A percentile compares a stretch with the other conserved stretches of the same genome.
These are phyloP conservation scores for Sphenodon punctatus DNA, from an alignment of 2,797 vertebrate species.

Conservation along the genomic window DNA sequence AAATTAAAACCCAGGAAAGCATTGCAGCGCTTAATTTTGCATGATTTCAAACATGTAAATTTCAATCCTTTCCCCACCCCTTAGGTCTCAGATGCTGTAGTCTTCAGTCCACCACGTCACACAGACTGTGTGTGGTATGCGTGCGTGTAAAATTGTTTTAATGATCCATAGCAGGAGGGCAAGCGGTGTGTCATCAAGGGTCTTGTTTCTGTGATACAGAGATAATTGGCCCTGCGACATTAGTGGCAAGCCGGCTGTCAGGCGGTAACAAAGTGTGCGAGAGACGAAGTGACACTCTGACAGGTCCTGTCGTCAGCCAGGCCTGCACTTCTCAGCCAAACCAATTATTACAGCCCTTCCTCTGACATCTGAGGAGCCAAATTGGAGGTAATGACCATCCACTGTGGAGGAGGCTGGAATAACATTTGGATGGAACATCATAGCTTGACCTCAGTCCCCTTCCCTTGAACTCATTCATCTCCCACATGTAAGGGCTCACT, in stretches of 20 bases:
- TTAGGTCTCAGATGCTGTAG: too few relatives aligned
- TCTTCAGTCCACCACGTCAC: background rate
- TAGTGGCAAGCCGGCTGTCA: slow-evolving; percentile 20
- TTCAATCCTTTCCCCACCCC: background rate
- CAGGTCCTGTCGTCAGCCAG: background rate
- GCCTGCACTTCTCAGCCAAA: slow-evolving; percentile 5
- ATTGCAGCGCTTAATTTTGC: slow-evolving; percentile 42
- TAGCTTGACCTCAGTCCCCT: background rate
- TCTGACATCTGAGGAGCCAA: slow-evolving; percentile 33
- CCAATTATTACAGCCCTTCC: slow-evolving; percentile 9
- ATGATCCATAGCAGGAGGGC: background rate
- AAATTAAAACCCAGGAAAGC: slow-evolving; percentile 54
- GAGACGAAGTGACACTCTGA: slow-evolving; percentile 42
- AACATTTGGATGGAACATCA: background rate
- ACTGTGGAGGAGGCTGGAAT: background rate
- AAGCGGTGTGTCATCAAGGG: background rate
- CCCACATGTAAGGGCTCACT: too few relatives aligned
- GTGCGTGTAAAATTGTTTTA: slow-evolving; percentile 25
- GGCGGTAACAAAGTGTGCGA: slow-evolving; percentile 14
- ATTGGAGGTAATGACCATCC: slow-evolving; percentile 40
- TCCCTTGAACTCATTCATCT: too few relatives aligned
- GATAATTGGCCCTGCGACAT: slow-evolving; percentile 61
- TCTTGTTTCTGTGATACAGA: slow-evolving; percentile 25
- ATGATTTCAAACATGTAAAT: slow-evolving; percentile 16
- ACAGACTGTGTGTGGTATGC: background rate